Evolutionary conservation across 2,888 invertebrate genomes (phyloP).

Genomic region (Gryllus longicercus): DNA sequence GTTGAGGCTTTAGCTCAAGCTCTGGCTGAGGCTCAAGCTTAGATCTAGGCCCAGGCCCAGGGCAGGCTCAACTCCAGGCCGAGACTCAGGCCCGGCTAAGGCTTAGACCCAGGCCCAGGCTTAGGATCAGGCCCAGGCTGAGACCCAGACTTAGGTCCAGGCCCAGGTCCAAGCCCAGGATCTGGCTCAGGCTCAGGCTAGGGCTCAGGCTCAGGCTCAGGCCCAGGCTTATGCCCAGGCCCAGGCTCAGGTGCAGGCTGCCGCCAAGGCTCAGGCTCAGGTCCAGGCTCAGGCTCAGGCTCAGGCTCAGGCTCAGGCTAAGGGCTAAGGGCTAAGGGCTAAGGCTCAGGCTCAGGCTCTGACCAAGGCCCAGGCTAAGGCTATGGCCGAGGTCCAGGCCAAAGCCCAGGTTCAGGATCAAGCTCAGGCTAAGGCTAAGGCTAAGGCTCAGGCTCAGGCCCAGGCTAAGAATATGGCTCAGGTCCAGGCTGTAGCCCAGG

Average conservation of each 20-base stretch:
- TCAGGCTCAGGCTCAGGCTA: slow-evolving; percentile 5
- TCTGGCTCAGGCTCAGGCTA: slow-evolving; percentile 34
- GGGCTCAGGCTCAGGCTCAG: slow-evolving; percentile 39
- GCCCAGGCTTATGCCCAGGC: slow-evolving; percentile 38
- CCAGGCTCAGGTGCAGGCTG: slow-evolving; percentile 35
- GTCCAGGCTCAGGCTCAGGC: slow-evolving; percentile 23
- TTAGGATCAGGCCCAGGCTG: not conserved
- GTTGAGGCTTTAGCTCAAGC: slow-evolving; percentile 37
- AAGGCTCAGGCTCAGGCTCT: not conserved
- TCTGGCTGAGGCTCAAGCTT: slow-evolving; percentile 39
- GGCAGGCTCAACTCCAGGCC: not conserved
- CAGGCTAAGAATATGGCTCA: slow-evolving; percentile 35
- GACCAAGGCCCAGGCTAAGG: not conserved
- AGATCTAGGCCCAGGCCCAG: slow-evolving; percentile 36
- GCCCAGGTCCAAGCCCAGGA: not conserved
- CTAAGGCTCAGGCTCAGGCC: slow-evolving; percentile 31
- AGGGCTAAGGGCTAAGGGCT: no score
- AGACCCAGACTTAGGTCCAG: no score
- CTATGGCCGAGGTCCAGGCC: not conserved
- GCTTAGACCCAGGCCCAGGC: not conserved
- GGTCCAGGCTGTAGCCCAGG: slow-evolving; percentile 34
- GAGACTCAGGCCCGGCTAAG: not conserved
- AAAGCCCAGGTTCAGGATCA: slow-evolving; percentile 33
- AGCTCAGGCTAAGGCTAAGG: slow-evolving; percentile 34
- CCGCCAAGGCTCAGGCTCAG: slow-evolving; percentile 17